Evolutionary conservation across 2,113 vertebrate species (phyloP).

Genomic region (Cyprinodon brontotheroides): DNA sequence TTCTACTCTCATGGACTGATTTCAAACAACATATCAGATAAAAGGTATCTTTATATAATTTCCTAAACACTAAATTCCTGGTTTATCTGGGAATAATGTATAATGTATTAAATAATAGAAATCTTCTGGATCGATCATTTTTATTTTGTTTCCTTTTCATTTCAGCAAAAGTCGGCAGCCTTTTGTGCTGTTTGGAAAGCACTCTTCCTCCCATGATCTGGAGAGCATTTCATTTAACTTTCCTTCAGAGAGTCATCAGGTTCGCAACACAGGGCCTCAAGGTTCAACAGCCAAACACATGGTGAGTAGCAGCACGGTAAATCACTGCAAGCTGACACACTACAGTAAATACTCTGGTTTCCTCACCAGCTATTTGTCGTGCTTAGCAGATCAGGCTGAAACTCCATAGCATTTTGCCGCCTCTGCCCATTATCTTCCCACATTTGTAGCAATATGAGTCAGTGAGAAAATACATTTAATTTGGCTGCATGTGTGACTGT

Average conservation of each 20-base stretch:
- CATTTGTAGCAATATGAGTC: no score
- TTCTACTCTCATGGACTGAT: slow-evolving; percentile 95
- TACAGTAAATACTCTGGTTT: not conserved
- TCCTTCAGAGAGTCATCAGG: slow-evolving; percentile 93
- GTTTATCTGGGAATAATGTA: not conserved
- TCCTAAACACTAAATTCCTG: not conserved
- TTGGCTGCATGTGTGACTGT: no score
- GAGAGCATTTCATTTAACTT: slow-evolving; percentile 91
- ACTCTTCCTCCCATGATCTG: slow-evolving; percentile 87
- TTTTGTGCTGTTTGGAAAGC: slow-evolving; percentile 90
- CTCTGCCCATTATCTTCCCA: no score
- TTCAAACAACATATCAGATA: slow-evolving; percentile 93
- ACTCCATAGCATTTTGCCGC: not conserved
- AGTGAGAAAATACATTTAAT: no score
- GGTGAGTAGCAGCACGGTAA: slow-evolving; percentile 77
- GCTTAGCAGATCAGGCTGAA: not conserved
- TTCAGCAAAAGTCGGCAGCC: slow-evolving; percentile 88
- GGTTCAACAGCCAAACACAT: slow-evolving; percentile 89
- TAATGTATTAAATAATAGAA: not conserved
- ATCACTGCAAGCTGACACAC: not conserved
- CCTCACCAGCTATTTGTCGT: no score
- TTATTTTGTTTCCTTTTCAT: not conserved
- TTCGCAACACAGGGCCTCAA: slow-evolving; percentile 87
- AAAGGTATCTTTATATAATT: slow-evolving; percentile 80
- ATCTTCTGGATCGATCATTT: not conserved